Evolutionary conservation across 1,140 invertebrate genomes (phyloP).

Genomic region (Drosophila willistoni): DNA sequence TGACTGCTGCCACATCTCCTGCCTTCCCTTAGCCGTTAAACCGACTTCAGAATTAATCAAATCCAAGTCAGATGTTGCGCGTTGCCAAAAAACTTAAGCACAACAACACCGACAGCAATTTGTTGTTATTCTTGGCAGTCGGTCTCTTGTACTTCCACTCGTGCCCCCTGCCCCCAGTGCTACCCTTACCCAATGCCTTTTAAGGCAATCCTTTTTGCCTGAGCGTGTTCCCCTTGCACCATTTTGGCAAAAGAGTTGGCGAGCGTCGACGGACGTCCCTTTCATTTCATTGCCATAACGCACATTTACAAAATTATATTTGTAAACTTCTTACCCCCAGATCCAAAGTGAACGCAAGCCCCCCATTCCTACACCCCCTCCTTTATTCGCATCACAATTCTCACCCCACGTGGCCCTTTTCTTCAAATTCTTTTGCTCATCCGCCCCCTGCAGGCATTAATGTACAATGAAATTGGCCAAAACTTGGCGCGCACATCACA

Average conservation of each 20-base stretch:
- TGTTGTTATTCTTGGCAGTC: constrained; percentile 70
- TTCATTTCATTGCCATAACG: constrained; percentile 70
- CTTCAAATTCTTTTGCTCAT: background rate
- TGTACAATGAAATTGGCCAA: constrained; percentile 76
- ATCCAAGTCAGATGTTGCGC: constrained; percentile 78
- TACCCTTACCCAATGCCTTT: background rate
- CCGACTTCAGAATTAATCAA: constrained; percentile 80
- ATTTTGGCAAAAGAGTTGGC: constrained; percentile 62
- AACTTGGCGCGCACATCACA: constrained; percentile 77
- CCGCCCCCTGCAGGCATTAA: constrained; percentile 53
- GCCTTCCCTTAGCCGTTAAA: constrained; percentile 63
- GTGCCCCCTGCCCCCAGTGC: background rate
- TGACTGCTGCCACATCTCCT: background rate
- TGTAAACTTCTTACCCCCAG: constrained; percentile 61
- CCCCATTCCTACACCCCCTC: constrained; percentile 27
- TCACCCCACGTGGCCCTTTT: constrained; percentile 9
- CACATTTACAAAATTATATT: constrained; percentile 80
- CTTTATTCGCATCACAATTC: constrained; percentile 13
- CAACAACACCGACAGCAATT: constrained; percentile 61
- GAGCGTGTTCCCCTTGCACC: constrained; percentile 22
- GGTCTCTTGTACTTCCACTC: constrained; percentile 19
- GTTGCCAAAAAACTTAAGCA: constrained; percentile 79
- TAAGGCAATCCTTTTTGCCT: constrained; percentile 14
- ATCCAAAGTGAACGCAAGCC: background rate
- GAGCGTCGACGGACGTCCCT: constrained; percentile 32